Conservation (phyloP, 2,797 vertebrate species). For the Periophthalmus magnuspinnatus region DNA sequence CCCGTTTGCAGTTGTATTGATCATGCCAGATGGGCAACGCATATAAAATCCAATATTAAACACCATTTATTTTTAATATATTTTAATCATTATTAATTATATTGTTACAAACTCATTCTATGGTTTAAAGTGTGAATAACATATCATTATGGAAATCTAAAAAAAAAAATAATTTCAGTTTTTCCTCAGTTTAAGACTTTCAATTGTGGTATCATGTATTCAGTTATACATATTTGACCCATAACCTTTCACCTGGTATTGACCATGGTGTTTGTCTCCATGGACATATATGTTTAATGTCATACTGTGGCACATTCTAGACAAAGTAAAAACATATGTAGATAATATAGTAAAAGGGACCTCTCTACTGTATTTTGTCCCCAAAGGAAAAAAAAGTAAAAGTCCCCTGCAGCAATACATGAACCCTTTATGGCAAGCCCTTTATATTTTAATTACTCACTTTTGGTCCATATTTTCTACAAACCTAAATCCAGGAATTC, state of each 20-base stretch:
- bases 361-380: neutral
- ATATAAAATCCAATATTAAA: neutral
- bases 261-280: no score
- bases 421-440: neutral
- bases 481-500: neutral
- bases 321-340: no score
- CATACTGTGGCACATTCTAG: no score
- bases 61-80: no score
- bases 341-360: neutral
- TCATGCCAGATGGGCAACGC: no score
- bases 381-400: neutral
- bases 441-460: neutral
- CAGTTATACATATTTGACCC: no score
- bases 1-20: neutral
- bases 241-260: no score
- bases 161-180: neutral
- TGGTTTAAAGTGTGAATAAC: neutral
- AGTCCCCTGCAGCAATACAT: neutral
- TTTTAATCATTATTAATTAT: no score
- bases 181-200: no score
- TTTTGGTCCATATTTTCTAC: neutral
- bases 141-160: neutral
- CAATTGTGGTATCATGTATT: no score
- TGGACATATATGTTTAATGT: no score
- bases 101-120: neutral